Evolutionary conservation across 2,888 invertebrate species (phyloP).

Genomic region (Caenorhabditis panamensis): DNA sequence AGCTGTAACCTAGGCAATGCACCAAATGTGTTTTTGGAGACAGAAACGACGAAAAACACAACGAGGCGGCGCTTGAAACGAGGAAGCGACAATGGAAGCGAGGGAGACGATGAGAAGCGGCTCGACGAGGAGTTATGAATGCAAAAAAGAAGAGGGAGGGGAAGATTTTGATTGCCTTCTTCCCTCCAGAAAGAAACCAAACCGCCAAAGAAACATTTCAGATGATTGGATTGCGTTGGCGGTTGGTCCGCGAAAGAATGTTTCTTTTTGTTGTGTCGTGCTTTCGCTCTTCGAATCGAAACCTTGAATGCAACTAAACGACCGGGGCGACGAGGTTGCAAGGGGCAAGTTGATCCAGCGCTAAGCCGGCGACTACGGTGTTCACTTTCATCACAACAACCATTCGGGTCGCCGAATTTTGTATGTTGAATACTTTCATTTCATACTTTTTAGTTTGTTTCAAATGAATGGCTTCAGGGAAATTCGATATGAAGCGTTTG

Average conservation of each 20-base stretch:
- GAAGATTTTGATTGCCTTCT: constrained; percentile 1
- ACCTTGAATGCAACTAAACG: constrained; percentile 12
- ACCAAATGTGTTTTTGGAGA: not conserved
- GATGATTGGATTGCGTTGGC: constrained; percentile 30
- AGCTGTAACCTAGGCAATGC: constrained; percentile 40
- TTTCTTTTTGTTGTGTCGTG: constrained; percentile 3
- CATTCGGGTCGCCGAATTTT: constrained; percentile 15
- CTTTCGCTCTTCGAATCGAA: constrained; percentile 16
- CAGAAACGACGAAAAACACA: not conserved
- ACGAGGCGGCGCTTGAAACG: not conserved
- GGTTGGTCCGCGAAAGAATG: not conserved
- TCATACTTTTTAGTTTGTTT: not conserved
- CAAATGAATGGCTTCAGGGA: not conserved
- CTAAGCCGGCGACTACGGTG: constrained; percentile 47
- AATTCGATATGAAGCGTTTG: not conserved
- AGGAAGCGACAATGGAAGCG: constrained; percentile 12
- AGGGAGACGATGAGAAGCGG: not conserved
- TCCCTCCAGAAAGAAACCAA: not conserved
- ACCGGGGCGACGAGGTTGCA: not conserved
- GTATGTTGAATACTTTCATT: not conserved
- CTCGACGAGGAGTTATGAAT: constrained; percentile 15
- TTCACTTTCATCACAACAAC: constrained; percentile 52
- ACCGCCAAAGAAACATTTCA: constrained; percentile 23
- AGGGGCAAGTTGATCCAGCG: constrained; percentile 28
- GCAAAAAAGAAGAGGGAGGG: not conserved